These are phyloP conservation scores for Pyrocoelia pectoralis DNA, from an alignment of 2,888 invertebrate genomes.

Conservation along the genomic window DNA sequence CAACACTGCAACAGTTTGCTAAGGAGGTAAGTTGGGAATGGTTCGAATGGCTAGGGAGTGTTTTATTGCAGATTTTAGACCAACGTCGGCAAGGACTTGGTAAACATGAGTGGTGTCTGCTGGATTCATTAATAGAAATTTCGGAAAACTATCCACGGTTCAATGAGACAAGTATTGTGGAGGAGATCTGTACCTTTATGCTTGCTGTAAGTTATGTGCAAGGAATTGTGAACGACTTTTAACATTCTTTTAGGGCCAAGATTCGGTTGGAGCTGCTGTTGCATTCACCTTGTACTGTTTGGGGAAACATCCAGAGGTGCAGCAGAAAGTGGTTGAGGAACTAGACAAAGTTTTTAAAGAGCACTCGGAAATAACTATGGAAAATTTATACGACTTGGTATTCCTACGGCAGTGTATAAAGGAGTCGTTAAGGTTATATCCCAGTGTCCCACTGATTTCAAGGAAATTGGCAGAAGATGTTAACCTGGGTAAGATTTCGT, in stretches of 20 bases:
- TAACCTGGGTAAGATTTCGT: conserved; percentile 58
- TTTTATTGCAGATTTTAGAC: conserved; percentile 30
- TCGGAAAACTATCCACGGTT: conserved; percentile 62
- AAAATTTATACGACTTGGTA: conserved; percentile 69
- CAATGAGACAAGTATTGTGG: conserved; percentile 65
- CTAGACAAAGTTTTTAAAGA: conserved; percentile 61
- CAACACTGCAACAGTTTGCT: conserved; percentile 60
- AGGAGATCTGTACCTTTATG: conserved; percentile 71
- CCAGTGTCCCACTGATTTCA: conserved; percentile 73
- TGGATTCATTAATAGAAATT: conserved; percentile 66
- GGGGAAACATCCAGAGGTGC: conserved; percentile 63
- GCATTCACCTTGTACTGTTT: conserved; percentile 66
- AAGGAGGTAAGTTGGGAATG: conserved; percentile 47
- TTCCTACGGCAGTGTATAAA: conserved; percentile 76
- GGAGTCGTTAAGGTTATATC: conserved; percentile 71
- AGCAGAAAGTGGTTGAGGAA: conserved; percentile 62
- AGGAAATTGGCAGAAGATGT: conserved; percentile 66
- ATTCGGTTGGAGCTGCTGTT: conserved; percentile 66
- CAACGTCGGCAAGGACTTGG: conserved; percentile 23
- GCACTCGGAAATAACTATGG: conserved; percentile 62
- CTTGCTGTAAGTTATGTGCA: conserved; percentile 59
- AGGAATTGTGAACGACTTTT: background rate
- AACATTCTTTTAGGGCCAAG: conserved; percentile 62
- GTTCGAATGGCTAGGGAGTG: conserved; percentile 8
- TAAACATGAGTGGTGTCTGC: conserved; percentile 46